Conservation (phyloP, 2,888 invertebrate genomes). For the Cheilosia soror region DNA sequence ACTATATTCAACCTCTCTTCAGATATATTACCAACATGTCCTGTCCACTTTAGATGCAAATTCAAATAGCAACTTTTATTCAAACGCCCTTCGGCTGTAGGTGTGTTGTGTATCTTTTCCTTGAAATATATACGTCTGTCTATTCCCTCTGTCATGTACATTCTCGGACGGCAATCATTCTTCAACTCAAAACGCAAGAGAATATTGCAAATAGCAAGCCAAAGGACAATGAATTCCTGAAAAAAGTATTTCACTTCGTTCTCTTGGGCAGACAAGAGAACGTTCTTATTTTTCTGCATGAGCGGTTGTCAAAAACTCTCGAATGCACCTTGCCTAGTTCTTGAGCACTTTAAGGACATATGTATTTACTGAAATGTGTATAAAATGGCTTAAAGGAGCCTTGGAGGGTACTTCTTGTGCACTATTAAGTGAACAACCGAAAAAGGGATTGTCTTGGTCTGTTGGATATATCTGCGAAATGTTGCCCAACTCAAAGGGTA, state of each 20-base stretch:
- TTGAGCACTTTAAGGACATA: slow-evolving; percentile 48
- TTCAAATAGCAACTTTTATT: slow-evolving; percentile 41
- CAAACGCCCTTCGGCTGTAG: slow-evolving; percentile 6
- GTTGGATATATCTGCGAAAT: slow-evolving; percentile 36
- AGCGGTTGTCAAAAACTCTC: slow-evolving; percentile 57
- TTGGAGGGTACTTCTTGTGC: slow-evolving; percentile 33
- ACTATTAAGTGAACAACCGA: slow-evolving; percentile 50
- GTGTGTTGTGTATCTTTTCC: background rate
- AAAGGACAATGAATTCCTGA: slow-evolving; percentile 22
- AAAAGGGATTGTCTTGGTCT: slow-evolving; percentile 55
- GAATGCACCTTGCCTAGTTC: slow-evolving; percentile 53
- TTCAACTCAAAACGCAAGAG: slow-evolving; percentile 17
- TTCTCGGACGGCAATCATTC: slow-evolving; percentile 36
- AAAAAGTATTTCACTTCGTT: slow-evolving; percentile 37
- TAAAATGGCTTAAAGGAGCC: slow-evolving; percentile 31
- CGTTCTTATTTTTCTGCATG: slow-evolving; percentile 68
- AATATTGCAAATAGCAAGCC: slow-evolving; percentile 33
- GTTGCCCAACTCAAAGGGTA: slow-evolving; percentile 2
- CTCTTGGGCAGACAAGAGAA: slow-evolving; percentile 59
- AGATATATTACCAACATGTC: slow-evolving; percentile 18
- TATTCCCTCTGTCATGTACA: background rate
- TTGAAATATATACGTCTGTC: background rate
- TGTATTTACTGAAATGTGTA: slow-evolving; percentile 51
- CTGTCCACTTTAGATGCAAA: slow-evolving; percentile 50
- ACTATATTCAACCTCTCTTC: background rate